Evolutionary conservation across 2,797 vertebrate genomes (phyloP).

Genomic region (Sebastes variabilis): DNA sequence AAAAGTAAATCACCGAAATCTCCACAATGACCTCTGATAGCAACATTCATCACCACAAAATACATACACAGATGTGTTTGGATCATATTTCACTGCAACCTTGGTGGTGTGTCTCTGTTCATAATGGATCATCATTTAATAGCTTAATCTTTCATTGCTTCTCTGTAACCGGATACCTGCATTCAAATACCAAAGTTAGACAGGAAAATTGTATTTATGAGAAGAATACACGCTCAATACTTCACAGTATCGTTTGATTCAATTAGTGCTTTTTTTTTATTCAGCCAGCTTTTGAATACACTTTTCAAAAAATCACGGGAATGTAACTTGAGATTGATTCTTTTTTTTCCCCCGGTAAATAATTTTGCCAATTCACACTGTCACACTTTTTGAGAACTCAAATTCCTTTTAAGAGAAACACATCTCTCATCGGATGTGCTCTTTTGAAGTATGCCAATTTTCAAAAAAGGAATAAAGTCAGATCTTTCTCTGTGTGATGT

Average conservation of each 20-base stretch:
- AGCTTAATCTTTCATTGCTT: slow-evolving; percentile 34
- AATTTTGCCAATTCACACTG: slow-evolving; percentile 35
- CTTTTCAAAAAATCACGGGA: background rate
- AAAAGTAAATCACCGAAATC: background rate
- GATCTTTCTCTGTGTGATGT: background rate
- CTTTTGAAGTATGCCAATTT: slow-evolving; percentile 27
- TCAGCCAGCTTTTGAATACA: background rate
- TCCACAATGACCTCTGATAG: background rate
- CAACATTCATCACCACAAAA: slow-evolving; percentile 10
- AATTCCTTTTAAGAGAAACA: slow-evolving; percentile 29
- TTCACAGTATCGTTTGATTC: slow-evolving; percentile 10
- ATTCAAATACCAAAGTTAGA: slow-evolving; percentile 26
- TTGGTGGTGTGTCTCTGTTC: slow-evolving; percentile 20
- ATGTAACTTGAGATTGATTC: background rate
- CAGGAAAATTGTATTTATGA: slow-evolving; percentile 22
- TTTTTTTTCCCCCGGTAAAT: background rate
- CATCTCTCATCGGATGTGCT: slow-evolving; percentile 25
- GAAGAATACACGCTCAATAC: slow-evolving; percentile 2
- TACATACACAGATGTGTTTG: background rate
- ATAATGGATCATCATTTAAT: slow-evolving; percentile 30
- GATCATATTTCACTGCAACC: slow-evolving; percentile 20
- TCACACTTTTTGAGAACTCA: slow-evolving; percentile 30
- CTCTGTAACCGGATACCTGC: slow-evolving; percentile 55
- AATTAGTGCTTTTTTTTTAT: slow-evolving; percentile 9
- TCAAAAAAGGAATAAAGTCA: slow-evolving; percentile 1